Evolutionary conservation across 1,140 invertebrate species (phyloP).

Genomic region (Oscheius sp.): DNA sequence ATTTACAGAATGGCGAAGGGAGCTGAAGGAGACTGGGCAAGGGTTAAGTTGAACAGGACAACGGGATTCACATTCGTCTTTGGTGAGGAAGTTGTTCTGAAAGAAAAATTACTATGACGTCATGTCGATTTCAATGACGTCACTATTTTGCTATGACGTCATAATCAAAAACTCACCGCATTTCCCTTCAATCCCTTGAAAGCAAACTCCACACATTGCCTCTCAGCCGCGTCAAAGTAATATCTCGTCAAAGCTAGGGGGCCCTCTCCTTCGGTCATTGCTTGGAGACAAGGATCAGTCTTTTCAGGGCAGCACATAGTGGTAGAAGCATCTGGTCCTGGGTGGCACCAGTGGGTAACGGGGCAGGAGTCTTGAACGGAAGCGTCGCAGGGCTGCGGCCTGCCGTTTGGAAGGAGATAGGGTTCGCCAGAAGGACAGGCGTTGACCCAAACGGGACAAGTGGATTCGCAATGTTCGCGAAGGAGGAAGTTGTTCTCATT

Average conservation of each 20-base stretch:
- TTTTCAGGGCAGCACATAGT: slow-evolving; percentile 56
- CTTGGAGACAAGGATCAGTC: slow-evolving; percentile 44
- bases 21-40: slow-evolving; percentile 33
- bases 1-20: slow-evolving; percentile 16
- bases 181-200: slow-evolving; percentile 65
- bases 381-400: slow-evolving; percentile 43
- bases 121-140: slow-evolving; percentile 11
- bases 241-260: slow-evolving; percentile 18
- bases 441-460: slow-evolving; percentile 43
- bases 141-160: background rate
- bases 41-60: slow-evolving; percentile 46
- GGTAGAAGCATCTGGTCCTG: slow-evolving; percentile 41
- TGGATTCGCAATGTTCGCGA: slow-evolving; percentile 47
- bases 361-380: slow-evolving; percentile 35
- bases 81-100: slow-evolving; percentile 48
- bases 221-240: slow-evolving; percentile 48
- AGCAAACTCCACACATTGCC: slow-evolving; percentile 51
- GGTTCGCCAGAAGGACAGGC: slow-evolving; percentile 51
- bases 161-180: slow-evolving; percentile 29
- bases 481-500: slow-evolving; percentile 53
- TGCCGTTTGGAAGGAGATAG: slow-evolving; percentile 36
- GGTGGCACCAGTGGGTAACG: slow-evolving; percentile 54
- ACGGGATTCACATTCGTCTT: slow-evolving; percentile 37
- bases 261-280: slow-evolving; percentile 44
- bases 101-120: background rate